Percentiles rank a stretch among this genome's conserved stretches.
Evolutionary conservation across 2,797 vertebrate genomes (phyloP).

Genomic region (Parauchenoglanis punctatus): DNA sequence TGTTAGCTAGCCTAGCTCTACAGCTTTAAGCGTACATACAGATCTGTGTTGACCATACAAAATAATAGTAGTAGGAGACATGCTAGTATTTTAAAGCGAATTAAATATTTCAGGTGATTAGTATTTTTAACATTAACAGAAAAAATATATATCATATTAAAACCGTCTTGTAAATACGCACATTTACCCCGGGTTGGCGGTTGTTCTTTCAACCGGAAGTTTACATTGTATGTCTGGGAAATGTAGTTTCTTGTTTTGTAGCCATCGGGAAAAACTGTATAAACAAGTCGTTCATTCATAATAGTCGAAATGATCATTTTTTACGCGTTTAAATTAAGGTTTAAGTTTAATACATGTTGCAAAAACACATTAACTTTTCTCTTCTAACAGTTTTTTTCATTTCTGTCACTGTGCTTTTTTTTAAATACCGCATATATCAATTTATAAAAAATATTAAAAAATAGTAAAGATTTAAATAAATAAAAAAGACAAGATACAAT

Average conservation of each 20-base stretch:
- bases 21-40: neutral
- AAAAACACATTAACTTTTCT: neutral
- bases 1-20: neutral
- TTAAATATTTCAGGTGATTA: neutral
- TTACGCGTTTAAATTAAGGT: neutral
- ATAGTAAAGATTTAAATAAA: neutral
- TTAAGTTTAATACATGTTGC: neutral
- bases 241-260: slow-evolving; percentile 34
- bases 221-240: slow-evolving; percentile 43
- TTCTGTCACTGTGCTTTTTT: neutral
- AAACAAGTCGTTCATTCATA: neutral
- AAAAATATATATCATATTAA: neutral
- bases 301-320: neutral
- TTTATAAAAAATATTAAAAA: neutral
- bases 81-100: neutral
- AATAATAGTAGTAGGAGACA: neutral
- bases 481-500: neutral
- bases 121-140: neutral
- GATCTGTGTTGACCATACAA: neutral
- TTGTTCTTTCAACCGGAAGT: slow-evolving; percentile 12
- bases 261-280: too few species aligned
- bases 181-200: slow-evolving; percentile 1
- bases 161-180: neutral
- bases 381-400: neutral
- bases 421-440: neutral